A percentile compares a stretch with the other conserved stretches of the same genome.
phyloP scores from a whole-genome alignment of 2,888 invertebrate species.

The Agrotis puta region DNA sequence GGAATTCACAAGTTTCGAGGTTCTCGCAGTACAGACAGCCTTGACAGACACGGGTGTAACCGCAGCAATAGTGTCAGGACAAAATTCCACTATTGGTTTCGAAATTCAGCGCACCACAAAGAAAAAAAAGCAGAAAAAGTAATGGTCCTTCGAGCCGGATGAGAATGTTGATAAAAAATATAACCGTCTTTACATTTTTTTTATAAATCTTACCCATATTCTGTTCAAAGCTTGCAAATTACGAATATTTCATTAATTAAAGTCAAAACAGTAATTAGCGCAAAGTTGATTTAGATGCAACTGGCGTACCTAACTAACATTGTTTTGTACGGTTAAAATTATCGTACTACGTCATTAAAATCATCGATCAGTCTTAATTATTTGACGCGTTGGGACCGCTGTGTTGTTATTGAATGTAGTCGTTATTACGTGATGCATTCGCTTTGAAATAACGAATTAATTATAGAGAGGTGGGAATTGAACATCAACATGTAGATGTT shows the following conservation, averaged over 20 bases:
- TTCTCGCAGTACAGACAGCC: too few species aligned
- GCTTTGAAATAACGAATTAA: slow-evolving; percentile 34
- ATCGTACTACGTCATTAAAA: slow-evolving; percentile 30
- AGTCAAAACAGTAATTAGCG: neutral
- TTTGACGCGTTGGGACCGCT: slow-evolving; percentile 17
- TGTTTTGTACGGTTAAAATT: slow-evolving; percentile 16
- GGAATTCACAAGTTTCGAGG: too few species aligned
- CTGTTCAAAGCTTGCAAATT: neutral
- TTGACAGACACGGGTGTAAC: too few species aligned
- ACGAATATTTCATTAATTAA: neutral
- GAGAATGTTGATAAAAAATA: neutral
- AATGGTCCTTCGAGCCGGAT: slow-evolving; percentile 3
- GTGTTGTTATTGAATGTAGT: slow-evolving; percentile 24
- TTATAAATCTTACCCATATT: neutral
- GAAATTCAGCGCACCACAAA: neutral
- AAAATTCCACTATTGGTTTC: too few species aligned
- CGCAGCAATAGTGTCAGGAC: too few species aligned
- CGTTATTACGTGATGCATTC: slow-evolving; percentile 22
- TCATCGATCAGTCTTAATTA: slow-evolving; percentile 51
- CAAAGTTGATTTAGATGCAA: slow-evolving; percentile 18
- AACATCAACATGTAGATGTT: too few species aligned
- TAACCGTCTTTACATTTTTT: neutral
- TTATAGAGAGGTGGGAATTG: neutral
- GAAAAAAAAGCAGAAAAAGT: neutral
- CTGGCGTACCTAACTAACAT: slow-evolving; percentile 2